Evolutionary conservation across 2,888 invertebrate species (phyloP).

Genomic region (Acanthosoma haemorrhoidale): DNA sequence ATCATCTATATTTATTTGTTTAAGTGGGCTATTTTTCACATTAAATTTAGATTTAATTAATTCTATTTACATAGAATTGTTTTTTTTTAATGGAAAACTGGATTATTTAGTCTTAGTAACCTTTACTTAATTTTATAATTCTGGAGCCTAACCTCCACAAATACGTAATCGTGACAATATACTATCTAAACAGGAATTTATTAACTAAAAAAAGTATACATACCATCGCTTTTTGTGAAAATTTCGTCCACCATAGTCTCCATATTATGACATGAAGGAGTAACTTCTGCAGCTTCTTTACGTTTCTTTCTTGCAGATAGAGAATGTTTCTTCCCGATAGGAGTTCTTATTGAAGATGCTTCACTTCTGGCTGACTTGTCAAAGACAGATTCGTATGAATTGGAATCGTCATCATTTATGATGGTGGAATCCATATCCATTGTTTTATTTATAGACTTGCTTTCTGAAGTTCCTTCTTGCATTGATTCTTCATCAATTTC

Average conservation of each 20-base stretch:
- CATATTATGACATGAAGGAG: neutral
- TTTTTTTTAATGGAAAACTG: too few relatives aligned
- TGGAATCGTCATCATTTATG: neutral
- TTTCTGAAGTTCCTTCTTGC: neutral
- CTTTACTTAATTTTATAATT: too few relatives aligned
- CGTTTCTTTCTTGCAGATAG: conserved; percentile 6
- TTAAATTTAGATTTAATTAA: too few relatives aligned
- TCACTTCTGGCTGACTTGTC: neutral
- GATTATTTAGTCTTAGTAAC: too few relatives aligned
- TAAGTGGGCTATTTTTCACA: too few relatives aligned
- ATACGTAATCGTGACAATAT: too few relatives aligned
- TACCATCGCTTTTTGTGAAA: conserved; percentile 28
- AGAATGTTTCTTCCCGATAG: neutral
- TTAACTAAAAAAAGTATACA: too few relatives aligned
- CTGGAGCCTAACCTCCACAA: too few relatives aligned
- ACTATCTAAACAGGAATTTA: too few relatives aligned
- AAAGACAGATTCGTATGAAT: conserved; percentile 21
- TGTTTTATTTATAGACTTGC: neutral
- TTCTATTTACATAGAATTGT: too few relatives aligned
- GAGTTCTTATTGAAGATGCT: neutral
- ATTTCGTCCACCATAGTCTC: conserved; percentile 23
- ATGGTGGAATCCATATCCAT: neutral
- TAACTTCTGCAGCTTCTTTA: neutral
- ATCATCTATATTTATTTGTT: too few relatives aligned
- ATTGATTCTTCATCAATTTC: conserved; percentile 5